Conservation (phyloP, 2,113 vertebrate species). For the Tachysurus vachellii region DNA sequence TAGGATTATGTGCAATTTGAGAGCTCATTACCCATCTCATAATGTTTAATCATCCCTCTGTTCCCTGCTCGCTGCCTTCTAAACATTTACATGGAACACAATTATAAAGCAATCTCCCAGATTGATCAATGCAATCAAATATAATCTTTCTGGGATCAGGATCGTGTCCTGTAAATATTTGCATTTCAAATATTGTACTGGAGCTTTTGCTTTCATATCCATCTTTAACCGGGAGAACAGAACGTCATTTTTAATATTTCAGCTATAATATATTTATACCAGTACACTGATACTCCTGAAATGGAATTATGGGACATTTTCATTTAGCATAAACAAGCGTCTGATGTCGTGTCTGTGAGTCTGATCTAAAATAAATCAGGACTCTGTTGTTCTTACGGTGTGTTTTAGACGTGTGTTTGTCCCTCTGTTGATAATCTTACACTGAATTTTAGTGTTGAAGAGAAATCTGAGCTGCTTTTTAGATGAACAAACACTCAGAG, state of each 20-base stretch:
- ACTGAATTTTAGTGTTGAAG: too few relatives aligned
- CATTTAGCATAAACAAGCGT: too few relatives aligned
- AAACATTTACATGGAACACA: slow-evolving; percentile 5
- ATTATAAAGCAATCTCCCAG: slow-evolving; percentile 36
- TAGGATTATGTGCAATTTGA: slow-evolving; percentile 27
- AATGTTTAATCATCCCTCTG: slow-evolving; percentile 12
- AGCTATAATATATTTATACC: not conserved
- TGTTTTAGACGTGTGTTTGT: too few relatives aligned
- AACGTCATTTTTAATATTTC: not conserved
- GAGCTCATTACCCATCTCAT: slow-evolving; percentile 4
- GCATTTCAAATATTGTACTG: slow-evolving; percentile 19
- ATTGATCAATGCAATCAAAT: slow-evolving; percentile 30
- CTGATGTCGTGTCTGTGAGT: too few relatives aligned
- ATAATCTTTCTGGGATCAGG: not conserved
- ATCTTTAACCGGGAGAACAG: not conserved
- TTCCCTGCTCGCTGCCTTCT: not conserved
- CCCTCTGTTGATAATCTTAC: too few relatives aligned
- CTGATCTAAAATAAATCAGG: too few relatives aligned
- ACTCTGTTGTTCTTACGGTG: too few relatives aligned
- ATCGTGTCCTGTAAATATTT: slow-evolving; percentile 17
- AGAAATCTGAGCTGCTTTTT: too few relatives aligned
- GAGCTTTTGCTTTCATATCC: not conserved
- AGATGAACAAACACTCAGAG: too few relatives aligned
- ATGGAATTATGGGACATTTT: too few relatives aligned
- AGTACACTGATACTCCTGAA: too few relatives aligned